A percentile compares a stretch with the other conserved stretches of the same genome.
Conservation (phyloP, 2,113 vertebrate species). For the Prietella phreatophila region DNA sequence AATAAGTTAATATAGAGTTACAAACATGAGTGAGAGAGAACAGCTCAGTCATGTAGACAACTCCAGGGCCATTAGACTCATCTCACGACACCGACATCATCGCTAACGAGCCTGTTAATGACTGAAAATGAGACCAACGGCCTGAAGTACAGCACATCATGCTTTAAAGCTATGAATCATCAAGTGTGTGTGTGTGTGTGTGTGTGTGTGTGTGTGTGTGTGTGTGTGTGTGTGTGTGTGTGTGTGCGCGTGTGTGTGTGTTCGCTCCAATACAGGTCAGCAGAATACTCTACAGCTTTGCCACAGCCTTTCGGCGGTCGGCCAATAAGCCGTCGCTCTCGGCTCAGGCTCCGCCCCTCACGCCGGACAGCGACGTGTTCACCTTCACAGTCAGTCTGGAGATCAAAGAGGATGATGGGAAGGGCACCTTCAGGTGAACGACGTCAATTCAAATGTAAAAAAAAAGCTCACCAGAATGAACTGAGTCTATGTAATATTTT, state of each 20-base stretch:
- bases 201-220: slow-evolving; percentile 44
- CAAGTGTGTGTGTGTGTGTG: slow-evolving; percentile 41
- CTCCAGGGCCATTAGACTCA: not conserved
- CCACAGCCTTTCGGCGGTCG: slow-evolving; percentile 93
- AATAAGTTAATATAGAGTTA: not conserved
- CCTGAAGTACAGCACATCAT: not conserved
- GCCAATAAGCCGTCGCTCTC: slow-evolving; percentile 84
- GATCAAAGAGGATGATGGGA: slow-evolving; percentile 97
- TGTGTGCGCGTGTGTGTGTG: slow-evolving; percentile 41
- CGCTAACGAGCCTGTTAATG: slow-evolving; percentile 21
- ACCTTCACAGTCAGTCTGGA: slow-evolving; percentile 96
- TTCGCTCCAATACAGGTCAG: slow-evolving; percentile 80
- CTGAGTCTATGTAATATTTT: no score
- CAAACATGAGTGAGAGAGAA: not conserved
- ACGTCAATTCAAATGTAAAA: not conserved
- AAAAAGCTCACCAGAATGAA: not conserved
- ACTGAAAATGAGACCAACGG: not conserved
- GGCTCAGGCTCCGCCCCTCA: slow-evolving; percentile 79
- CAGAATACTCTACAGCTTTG: slow-evolving; percentile 96
- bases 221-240: slow-evolving; percentile 43
- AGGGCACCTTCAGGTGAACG: slow-evolving; percentile 97
- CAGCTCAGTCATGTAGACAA: not conserved
- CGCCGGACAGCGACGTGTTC: slow-evolving; percentile 95
- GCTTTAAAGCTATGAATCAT: not conserved
- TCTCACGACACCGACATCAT: not conserved